A percentile compares a stretch with the other conserved stretches of the same genome.
Conservation (phyloP, 2,113 vertebrate species). For the Nothocercus nigrocapillus region DNA sequence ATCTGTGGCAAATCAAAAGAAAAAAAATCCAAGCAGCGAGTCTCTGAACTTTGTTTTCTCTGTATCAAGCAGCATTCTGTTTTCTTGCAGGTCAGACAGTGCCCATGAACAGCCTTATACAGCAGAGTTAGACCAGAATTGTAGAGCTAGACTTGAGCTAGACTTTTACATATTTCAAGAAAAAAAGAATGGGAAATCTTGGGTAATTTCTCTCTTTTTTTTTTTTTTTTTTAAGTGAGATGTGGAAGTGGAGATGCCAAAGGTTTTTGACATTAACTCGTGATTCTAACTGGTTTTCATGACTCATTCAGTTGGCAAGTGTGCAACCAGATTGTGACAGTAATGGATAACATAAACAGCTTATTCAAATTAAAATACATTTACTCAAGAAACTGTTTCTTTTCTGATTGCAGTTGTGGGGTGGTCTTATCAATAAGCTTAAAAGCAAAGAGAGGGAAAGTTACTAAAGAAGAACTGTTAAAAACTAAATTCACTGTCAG, state of each 20-base stretch:
- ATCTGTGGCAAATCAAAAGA: conserved; percentile 3
- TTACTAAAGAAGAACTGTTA: background rate
- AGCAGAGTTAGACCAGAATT: background rate
- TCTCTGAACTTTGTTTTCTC: background rate
- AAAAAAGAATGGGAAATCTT: background rate
- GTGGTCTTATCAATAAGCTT: background rate
- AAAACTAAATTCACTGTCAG: background rate
- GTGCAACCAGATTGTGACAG: background rate
- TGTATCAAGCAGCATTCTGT: background rate
- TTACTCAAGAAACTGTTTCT: conserved; percentile 7
- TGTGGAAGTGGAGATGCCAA: conserved; percentile 5
- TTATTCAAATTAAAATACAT: conserved; percentile 4
- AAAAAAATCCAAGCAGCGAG: background rate
- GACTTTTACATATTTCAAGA: background rate
- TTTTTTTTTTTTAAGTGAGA: background rate
- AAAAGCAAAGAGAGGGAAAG: background rate
- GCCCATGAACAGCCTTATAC: background rate
- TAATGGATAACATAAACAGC: background rate
- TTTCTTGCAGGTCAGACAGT: background rate
- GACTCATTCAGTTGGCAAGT: background rate
- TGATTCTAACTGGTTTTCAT: background rate
- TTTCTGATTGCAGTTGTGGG: conserved; percentile 5
- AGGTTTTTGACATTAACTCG: conserved; percentile 36
- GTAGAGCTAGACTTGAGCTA: background rate
- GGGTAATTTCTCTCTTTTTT: background rate